Conservation (phyloP, 1,140 invertebrate genomes). For the Hyles euphorbiae region DNA sequence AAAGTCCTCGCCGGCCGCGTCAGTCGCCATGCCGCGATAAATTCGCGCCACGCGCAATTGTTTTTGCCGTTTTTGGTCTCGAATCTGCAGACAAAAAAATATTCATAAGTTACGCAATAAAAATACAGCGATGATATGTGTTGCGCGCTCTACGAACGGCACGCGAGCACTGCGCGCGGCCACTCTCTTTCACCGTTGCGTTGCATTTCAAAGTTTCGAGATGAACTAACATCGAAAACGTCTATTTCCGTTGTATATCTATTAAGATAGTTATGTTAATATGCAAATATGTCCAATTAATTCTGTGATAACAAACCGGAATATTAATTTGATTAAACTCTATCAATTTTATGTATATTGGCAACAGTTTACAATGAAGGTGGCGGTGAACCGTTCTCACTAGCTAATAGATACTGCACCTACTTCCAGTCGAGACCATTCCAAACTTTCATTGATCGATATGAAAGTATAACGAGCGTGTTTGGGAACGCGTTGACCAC, state of each 20-base stretch:
- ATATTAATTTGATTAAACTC: no score
- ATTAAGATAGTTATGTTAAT: no score
- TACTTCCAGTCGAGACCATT: constrained; percentile 45
- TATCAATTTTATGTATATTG: no score
- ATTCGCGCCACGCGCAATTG: constrained; percentile 44
- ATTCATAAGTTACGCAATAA: constrained; percentile 51
- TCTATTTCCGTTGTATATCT: constrained; percentile 21
- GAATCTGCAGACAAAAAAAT: constrained; percentile 53
- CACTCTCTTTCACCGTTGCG: constrained; percentile 60
- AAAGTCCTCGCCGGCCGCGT: constrained; percentile 63
- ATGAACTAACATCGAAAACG: constrained; percentile 34
- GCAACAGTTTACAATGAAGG: background rate
- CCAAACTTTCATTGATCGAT: constrained; percentile 62
- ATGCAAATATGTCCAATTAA: no score
- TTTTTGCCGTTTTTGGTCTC: constrained; percentile 38
- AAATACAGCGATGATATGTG: constrained; percentile 39
- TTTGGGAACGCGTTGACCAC: constrained; percentile 55
- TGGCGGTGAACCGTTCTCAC: constrained; percentile 7
- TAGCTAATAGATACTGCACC: constrained; percentile 22
- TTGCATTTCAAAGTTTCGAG: constrained; percentile 36
- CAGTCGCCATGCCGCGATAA: constrained; percentile 63
- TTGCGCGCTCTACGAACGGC: constrained; percentile 36
- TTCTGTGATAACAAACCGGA: no score
- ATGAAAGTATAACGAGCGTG: constrained; percentile 68
- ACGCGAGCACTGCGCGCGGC: constrained; percentile 41